These are phyloP conservation scores for Augochlorella aurata DNA, from an alignment of 2,888 invertebrate species.

Conservation along the genomic window DNA sequence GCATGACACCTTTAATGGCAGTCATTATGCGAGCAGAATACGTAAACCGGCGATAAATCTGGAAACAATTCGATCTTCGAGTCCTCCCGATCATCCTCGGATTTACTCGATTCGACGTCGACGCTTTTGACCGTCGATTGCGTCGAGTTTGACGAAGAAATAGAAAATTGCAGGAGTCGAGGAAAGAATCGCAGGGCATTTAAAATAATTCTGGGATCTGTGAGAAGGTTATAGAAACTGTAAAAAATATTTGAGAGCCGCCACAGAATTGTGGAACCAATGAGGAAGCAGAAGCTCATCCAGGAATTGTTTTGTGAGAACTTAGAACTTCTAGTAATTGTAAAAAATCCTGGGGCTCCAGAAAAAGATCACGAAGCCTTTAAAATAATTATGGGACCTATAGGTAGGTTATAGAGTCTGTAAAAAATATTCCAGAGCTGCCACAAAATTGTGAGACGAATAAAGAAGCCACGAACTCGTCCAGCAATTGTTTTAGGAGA, in stretches of 20 bases:
- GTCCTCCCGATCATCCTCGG: too few relatives aligned
- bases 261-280: too few relatives aligned
- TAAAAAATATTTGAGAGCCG: not conserved
- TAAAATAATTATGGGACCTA: not conserved
- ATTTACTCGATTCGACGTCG: too few relatives aligned
- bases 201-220: not conserved
- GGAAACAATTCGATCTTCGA: conserved; percentile 2
- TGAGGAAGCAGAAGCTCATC: too few relatives aligned
- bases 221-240: not conserved
- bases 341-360: not conserved
- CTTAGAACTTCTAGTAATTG: not conserved
- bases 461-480: too few relatives aligned
- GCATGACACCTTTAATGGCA: conserved; percentile 34
- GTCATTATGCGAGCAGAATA: conserved; percentile 53
- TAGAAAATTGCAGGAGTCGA: too few relatives aligned
- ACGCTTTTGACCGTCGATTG: too few relatives aligned
- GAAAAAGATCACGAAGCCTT: not conserved
- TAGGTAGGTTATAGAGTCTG: not conserved
- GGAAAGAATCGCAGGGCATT: not conserved
- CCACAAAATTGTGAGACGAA: too few relatives aligned
- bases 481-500: too few relatives aligned
- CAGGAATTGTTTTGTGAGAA: not conserved
- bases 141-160: too few relatives aligned
- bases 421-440: not conserved
- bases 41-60: conserved; percentile 48